These are phyloP conservation scores for Corvus moneduloides DNA, from an alignment of 2,113 vertebrate species.

Conservation along the genomic window DNA sequence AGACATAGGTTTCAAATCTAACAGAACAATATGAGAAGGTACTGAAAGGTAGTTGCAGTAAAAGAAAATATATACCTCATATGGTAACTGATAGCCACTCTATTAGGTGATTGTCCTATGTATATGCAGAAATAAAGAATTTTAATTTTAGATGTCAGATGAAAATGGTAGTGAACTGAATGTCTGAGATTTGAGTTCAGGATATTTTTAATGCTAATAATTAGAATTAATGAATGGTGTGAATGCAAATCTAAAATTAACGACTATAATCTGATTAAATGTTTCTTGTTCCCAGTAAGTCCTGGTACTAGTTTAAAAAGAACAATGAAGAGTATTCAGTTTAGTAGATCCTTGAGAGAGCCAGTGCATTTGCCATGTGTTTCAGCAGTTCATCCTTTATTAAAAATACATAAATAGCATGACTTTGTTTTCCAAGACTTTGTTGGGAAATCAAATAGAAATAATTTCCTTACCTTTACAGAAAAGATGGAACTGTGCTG, in stretches of 20 bases:
- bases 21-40: not conserved
- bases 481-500: not conserved
- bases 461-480: not conserved
- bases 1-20: not conserved
- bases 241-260: not conserved
- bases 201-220: not conserved
- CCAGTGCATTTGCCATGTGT: not conserved
- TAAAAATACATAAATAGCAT: not conserved
- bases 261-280: not conserved
- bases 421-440: not conserved
- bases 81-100: not conserved
- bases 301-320: not conserved
- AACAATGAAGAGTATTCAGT: not conserved
- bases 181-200: not conserved
- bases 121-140: not conserved
- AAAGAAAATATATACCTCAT: not conserved
- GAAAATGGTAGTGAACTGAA: not conserved
- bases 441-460: not conserved
- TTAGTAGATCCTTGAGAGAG: not conserved
- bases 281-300: not conserved
- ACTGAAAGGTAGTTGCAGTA: not conserved
- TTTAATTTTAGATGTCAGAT: not conserved
- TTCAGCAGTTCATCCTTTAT: not conserved
- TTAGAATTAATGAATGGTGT: not conserved
- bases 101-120: not conserved